Evolutionary conservation across 2,113 vertebrate genomes (phyloP).

Genomic region (Dendropsophus ebraccatus): DNA sequence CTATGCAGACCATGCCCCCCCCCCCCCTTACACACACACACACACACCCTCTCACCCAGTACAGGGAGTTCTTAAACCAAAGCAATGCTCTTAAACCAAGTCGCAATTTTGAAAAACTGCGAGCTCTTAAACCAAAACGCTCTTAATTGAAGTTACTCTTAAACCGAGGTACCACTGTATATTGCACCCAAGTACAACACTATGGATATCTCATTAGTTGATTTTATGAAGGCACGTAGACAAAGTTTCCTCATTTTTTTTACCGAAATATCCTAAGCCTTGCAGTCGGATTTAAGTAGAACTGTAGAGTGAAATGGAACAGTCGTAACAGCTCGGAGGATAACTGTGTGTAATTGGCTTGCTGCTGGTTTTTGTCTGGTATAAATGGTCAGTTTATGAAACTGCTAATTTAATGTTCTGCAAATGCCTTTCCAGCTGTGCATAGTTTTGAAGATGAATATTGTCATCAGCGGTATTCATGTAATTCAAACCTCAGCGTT

Average conservation of each 20-base stretch:
- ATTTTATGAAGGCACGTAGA: not conserved
- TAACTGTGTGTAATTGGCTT: conserved; percentile 23
- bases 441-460: conserved; percentile 23
- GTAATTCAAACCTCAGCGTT: conserved; percentile 18
- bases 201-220: not conserved
- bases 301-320: not conserved
- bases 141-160: too few species aligned
- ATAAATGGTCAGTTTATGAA: conserved; percentile 38
- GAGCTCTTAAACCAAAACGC: too few species aligned
- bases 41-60: too few species aligned
- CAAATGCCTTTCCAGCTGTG: conserved; percentile 48
- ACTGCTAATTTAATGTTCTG: conserved; percentile 38
- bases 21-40: too few species aligned
- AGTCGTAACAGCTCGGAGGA: not conserved
- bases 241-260: not conserved
- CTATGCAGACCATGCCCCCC: too few species aligned
- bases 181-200: not conserved
- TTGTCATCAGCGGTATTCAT: conserved; percentile 26
- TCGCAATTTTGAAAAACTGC: too few species aligned
- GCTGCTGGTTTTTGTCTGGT: conserved; percentile 8
- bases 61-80: too few species aligned
- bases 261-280: not conserved
- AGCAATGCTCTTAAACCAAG: too few species aligned
- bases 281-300: not conserved
- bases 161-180: not conserved